Evolutionary conservation across 2,888 invertebrate genomes (phyloP).

Genomic region (Catonia carolina): DNA sequence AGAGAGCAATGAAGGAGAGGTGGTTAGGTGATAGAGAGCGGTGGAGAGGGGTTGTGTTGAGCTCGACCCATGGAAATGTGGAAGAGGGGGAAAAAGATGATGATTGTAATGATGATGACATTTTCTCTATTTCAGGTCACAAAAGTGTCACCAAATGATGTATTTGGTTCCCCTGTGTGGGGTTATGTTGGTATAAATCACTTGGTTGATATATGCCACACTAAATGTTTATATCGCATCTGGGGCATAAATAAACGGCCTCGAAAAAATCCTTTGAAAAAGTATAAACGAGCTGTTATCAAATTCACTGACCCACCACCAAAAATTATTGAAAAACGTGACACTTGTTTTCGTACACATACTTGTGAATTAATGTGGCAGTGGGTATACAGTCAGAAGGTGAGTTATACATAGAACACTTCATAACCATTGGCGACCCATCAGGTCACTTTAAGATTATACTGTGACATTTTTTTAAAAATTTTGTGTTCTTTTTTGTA

Average conservation of each 20-base stretch:
- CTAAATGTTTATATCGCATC: neutral
- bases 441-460: too few species aligned
- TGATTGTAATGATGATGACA: too few species aligned
- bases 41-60: too few species aligned
- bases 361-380: slow-evolving; percentile 1
- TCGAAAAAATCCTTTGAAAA: too few species aligned
- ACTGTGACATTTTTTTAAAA: too few species aligned
- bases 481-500: too few species aligned
- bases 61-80: too few species aligned
- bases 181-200: slow-evolving; percentile 5
- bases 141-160: neutral
- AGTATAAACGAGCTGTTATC: neutral
- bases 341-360: slow-evolving; percentile 1
- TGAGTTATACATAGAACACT: too few species aligned
- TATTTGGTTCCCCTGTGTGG: slow-evolving; percentile 4
- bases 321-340: neutral
- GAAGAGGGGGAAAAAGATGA: too few species aligned
- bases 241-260: neutral
- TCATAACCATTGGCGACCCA: too few species aligned
- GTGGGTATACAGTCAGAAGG: neutral
- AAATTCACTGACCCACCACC: neutral
- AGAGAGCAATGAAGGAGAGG: too few species aligned
- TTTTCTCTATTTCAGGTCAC: neutral
- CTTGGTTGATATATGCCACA: slow-evolving; percentile 1
- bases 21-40: too few species aligned